Conservation (phyloP, 1,140 invertebrate genomes). For the Lasioglossum albipes region DNA sequence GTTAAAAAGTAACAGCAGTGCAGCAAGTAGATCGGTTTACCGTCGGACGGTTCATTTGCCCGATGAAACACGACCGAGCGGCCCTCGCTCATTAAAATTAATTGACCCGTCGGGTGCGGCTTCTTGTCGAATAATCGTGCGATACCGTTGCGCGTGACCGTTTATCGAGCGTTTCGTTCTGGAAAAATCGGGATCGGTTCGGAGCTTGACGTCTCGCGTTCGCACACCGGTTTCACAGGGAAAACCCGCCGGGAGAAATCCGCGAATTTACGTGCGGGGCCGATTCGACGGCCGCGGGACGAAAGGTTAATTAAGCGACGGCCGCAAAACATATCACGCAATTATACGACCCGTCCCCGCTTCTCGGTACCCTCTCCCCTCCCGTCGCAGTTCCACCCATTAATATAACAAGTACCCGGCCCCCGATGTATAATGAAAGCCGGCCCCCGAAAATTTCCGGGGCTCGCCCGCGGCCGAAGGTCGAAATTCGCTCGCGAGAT, state of each 20-base stretch:
- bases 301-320: slow-evolving; percentile 43
- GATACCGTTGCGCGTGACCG: background rate
- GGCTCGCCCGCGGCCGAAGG: background rate
- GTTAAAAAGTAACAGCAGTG: slow-evolving; percentile 13
- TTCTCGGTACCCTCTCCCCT: background rate
- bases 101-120: slow-evolving; percentile 31
- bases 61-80: slow-evolving; percentile 15
- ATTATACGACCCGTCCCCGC: slow-evolving; percentile 26
- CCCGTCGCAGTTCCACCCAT: background rate
- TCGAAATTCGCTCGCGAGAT: slow-evolving; percentile 25
- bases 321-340: slow-evolving; percentile 26
- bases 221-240: too few relatives aligned
- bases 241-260: background rate
- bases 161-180: slow-evolving; percentile 14
- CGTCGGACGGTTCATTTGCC: slow-evolving; percentile 8
- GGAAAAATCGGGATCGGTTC: background rate
- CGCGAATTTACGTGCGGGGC: background rate
- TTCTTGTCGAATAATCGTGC: slow-evolving; percentile 25
- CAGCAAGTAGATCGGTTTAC: slow-evolving; percentile 10
- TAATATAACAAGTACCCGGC: slow-evolving; percentile 33
- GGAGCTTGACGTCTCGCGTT: too few relatives aligned
- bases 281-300: slow-evolving; percentile 19
- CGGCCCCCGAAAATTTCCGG: slow-evolving; percentile 27
- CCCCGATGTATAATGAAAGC: slow-evolving; percentile 15
- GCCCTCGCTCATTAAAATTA: slow-evolving; percentile 52